Base-by-base conservation (phyloP, 2,888 invertebrate genomes). In the Trypoxylon attenuatum region DNA sequence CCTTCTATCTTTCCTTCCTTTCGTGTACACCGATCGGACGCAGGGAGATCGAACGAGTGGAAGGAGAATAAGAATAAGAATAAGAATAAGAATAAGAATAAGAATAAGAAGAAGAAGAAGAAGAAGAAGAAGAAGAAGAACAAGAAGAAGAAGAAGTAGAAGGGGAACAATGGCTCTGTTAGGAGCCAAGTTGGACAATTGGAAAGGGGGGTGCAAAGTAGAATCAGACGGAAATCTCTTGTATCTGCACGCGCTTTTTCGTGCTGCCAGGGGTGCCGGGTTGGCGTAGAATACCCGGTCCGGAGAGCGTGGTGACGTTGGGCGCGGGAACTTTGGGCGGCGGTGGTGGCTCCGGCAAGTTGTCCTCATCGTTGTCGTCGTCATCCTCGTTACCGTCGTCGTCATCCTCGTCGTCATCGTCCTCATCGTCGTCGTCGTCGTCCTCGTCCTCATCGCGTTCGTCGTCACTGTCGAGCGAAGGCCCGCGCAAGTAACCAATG, bases 211-310 rank as follows among this genome's bases (percentile, higher is more conserved):
- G 8, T 5, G 2, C 10, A 0, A 33, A 13, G 33, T 13, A 6
- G 33, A 33, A 33, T 77, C 70, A 96, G 89, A 96, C 96, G 66
- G 95, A 95, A 89, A 96, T 96, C 88, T 96, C 96, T 88, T 95
- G 95, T 87, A 96, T 96, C 89, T 96, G 96, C 81, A 96, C 96
- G 87, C 96, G 91, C 88, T 96, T 96, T 88, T 96, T 96, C 89
- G 92, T 92, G 70, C 93, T 92, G 58, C 93, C 92, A 5, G 94
- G 93, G 0, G 94, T 92, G 41, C 91, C 91, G 3, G 92, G 92
- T 73, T 92, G 90, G 64, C 92, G 86, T 38, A 93, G 85, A 47
- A 93, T 93, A 2, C 92, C 92, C 1, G 89, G 87, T 71, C 89
- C 89, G 76, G 89, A 80, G 69, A 87, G 72, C 73, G 86, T 82